phyloP scores from a whole-genome alignment of 2,113 vertebrate species.

The Trogon melanurus region DNA sequence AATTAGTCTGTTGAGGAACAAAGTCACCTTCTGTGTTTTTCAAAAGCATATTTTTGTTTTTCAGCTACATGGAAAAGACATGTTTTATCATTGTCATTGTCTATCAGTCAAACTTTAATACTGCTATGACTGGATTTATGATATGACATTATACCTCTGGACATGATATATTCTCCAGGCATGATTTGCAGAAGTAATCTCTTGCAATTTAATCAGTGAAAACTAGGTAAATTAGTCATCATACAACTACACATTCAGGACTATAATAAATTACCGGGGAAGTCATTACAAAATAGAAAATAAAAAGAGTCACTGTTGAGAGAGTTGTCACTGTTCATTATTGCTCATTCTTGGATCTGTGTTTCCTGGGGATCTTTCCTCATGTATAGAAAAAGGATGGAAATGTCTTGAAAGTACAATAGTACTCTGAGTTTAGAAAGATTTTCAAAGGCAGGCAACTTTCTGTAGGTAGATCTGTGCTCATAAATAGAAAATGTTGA shows the following conservation, averaged over 20 bases:
- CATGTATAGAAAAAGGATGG: background rate
- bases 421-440: background rate
- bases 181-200: conserved; percentile 46
- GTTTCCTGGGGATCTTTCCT: background rate
- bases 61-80: conserved; percentile 4
- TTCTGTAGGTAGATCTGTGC: background rate
- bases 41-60: background rate
- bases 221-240: conserved; percentile 54
- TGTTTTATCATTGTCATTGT: conserved; percentile 34
- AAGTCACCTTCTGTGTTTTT: conserved; percentile 10
- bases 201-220: conserved; percentile 43
- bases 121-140: conserved; percentile 11
- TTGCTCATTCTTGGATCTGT: background rate
- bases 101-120: conserved; percentile 44
- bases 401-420: background rate
- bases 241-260: background rate
- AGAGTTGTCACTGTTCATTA: conserved; percentile 1
- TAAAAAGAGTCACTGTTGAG: conserved; percentile 1
- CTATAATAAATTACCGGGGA: conserved; percentile 6
- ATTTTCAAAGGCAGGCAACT: background rate
- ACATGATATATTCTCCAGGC: conserved; percentile 37
- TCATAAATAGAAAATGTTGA: background rate
- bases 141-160: conserved; percentile 18
- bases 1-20: background rate
- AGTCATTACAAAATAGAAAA: background rate